These are phyloP conservation scores for Ochropleura plecta DNA, from an alignment of 2,888 invertebrate genomes.

Conservation along the genomic window DNA sequence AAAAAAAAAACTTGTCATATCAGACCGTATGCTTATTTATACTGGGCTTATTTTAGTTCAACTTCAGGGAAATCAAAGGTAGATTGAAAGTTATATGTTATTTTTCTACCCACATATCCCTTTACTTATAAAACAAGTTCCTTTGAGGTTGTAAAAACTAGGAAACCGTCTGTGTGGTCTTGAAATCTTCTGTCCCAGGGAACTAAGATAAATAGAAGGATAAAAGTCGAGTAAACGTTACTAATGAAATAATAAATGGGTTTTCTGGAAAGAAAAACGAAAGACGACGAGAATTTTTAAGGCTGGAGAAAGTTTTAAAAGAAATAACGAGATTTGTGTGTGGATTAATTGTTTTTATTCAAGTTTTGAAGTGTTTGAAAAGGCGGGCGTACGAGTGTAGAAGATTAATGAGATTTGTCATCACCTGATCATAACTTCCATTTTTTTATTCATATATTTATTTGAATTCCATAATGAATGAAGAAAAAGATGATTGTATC, in stretches of 20 bases:
- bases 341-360: constrained; percentile 34
- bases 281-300: constrained; percentile 45
- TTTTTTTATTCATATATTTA: neutral
- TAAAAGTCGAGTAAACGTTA: constrained; percentile 70
- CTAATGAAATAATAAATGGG: constrained; percentile 79
- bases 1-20: neutral
- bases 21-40: neutral
- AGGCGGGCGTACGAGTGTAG: neutral
- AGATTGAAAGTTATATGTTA: neutral
- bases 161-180: constrained; percentile 27
- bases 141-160: constrained; percentile 40
- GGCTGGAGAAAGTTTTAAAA: constrained; percentile 30
- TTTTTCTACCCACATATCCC: neutral
- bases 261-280: constrained; percentile 62
- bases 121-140: constrained; percentile 7
- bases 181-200: constrained; percentile 55
- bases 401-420: constrained; percentile 3
- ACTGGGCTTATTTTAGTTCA: constrained; percentile 5
- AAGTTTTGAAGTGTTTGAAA: constrained; percentile 13
- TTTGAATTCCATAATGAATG: no score
- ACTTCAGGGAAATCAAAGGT: constrained; percentile 4
- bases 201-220: constrained; percentile 75
- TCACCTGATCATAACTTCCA: neutral
- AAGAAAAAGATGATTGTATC: no score
- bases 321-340: constrained; percentile 23